Evolutionary conservation across 2,797 vertebrate genomes (phyloP), one percentile per base, ranked within the genome.

Genomic region (Clarias laeviceps): DNA sequence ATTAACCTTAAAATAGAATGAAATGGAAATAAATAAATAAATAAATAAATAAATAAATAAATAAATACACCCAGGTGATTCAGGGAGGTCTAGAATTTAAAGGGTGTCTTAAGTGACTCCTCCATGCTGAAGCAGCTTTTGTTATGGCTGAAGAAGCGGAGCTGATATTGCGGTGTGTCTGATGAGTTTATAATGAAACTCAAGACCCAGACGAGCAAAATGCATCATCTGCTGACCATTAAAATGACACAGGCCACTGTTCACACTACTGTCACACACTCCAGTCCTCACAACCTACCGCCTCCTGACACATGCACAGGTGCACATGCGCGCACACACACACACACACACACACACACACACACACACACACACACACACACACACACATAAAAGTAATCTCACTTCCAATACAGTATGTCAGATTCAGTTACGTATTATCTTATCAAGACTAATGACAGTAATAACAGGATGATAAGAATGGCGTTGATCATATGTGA

Each of bases 161-260:
- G 83, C 82, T 84, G 86, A 82, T 82, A 76, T 78, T 80, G 82
- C 82, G 80, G 64, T 86, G 70, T 61, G 40, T 80, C 78, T 88
- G 87, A 86, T 88, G 78, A 81, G 82, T 88, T 88, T 84, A 84
- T 88, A 88, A 86, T 88, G 82, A 81, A 76, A 81, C 70, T 56
- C 82, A 88, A 81, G 74, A 32, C 72, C 78, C 82, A 34, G 76
- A 50, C 54, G 50, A 34, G 37, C 76, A 80, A 85, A 81, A 86
- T 40, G 69, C 70, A 79, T 81, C 70, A 77, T 84, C 61, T 87
- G 85, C 85, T 87, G 77, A 87, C 82, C 85, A 87, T 74, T 80
- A 62, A 87, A 83, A 84, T 84, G 68, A 57, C 59, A 83, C 82
- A 73, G 76, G n/a, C 68, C 68, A 80, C 59, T 84, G 79, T 84